Evolutionary conservation across 1,140 invertebrate genomes (phyloP), one percentile per base, ranked within the genome.

Genomic region (Dolichoris vasculosae): DNA sequence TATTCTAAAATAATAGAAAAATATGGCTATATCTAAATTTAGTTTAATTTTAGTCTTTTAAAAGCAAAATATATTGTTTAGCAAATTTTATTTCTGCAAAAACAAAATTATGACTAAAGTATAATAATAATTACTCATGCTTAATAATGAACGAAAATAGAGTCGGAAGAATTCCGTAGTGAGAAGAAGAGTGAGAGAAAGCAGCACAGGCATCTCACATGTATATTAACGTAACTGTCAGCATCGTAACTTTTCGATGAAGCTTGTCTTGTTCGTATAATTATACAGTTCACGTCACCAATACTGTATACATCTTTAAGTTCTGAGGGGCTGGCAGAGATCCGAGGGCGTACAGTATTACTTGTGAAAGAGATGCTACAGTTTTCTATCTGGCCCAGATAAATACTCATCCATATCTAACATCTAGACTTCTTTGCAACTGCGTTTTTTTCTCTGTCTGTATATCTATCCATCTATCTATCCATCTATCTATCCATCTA

Each of bases 1-100:
- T 73, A 73, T 43, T 73, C 69, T 73, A n/a, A 73, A 73, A 73
- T 38, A 73, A 73, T 73, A 73, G 69, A n/a, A 73, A 73, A 73
- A n/a, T 23, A 43, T n/a, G 38, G 69, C 38, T 11, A 0, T 32
- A 32, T 3, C 2, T 23, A 40, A 6, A 9, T 38, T n/a, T n/a
- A n/a, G n/a, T n/a, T n/a, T n/a, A n/a, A n/a, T n/a, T 73, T 43
- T 26, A 43, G 38, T n/a, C 38, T 23, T 8, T 23, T 71, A 71
- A 71, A 71, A 35, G n/a, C 64, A 4, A 35, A 35, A 15, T 32
- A 35, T 13, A 32, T 13, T 38, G 0, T 69, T 69, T 7, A 43
- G 38, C 43, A 73, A 73, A 73, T 73, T 8, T 26, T 73, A 73
- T 73, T 43, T 43, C 69, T 38, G 30, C n/a, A 23, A 43, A 73